Conservation (phyloP, 2,113 vertebrate species). For the Mustelus asterias region DNA sequence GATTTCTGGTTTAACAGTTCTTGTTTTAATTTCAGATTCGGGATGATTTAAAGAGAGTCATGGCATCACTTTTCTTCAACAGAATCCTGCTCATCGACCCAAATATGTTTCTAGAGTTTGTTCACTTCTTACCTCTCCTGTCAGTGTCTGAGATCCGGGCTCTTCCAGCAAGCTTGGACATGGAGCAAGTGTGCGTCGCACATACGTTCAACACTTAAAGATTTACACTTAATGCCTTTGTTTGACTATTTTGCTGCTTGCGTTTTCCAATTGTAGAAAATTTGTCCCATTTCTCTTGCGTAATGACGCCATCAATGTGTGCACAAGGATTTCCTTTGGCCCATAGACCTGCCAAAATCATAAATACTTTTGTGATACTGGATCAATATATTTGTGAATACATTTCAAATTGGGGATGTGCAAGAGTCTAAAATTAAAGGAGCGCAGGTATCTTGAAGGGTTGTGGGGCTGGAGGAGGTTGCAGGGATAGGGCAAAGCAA, state of each 20-base stretch:
- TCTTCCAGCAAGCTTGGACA: conserved; percentile 54
- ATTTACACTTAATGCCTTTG: background rate
- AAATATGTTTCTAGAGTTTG: conserved; percentile 54
- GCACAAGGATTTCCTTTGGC: background rate
- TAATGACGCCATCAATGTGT: background rate
- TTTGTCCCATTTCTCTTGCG: background rate
- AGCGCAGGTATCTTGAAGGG: background rate
- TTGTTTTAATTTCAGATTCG: conserved; percentile 49
- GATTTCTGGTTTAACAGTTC: background rate
- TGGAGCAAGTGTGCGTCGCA: conserved; percentile 51
- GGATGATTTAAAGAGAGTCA: conserved; percentile 49
- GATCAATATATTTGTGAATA: background rate
- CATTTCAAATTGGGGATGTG: background rate
- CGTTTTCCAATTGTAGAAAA: background rate
- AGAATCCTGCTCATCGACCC: conserved; percentile 50
- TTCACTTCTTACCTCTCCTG: conserved; percentile 51
- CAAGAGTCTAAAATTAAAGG: background rate
- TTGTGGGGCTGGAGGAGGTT: background rate
- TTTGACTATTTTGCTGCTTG: background rate
- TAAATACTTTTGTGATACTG: background rate
- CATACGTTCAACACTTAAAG: background rate
- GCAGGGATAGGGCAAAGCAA: background rate
- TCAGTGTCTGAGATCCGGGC: conserved; percentile 50
- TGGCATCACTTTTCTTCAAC: conserved; percentile 58
- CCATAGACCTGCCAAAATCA: background rate